phyloP scores from a whole-genome alignment of 2,113 vertebrate genomes.

The Labeo rohita region DNA sequence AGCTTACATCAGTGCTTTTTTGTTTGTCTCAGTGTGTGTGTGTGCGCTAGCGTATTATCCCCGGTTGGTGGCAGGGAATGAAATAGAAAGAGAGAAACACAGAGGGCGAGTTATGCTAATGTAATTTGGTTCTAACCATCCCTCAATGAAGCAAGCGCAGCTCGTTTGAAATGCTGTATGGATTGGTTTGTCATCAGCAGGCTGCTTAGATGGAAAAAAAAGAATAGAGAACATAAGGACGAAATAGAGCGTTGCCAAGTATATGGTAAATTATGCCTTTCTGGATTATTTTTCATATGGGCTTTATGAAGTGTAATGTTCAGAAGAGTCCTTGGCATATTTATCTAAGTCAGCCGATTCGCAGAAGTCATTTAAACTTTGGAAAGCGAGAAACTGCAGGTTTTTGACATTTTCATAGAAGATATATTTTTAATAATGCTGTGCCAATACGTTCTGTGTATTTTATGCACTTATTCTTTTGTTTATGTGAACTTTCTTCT shows the following conservation, averaged over 20 bases:
- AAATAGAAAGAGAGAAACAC: conserved; percentile 9
- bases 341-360: conserved; percentile 36
- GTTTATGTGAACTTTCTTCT: neutral
- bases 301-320: conserved; percentile 39
- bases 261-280: conserved; percentile 49
- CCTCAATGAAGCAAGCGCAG: conserved; percentile 19
- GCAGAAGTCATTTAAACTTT: conserved; percentile 42
- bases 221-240: conserved; percentile 18
- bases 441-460: neutral
- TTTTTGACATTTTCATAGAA: conserved; percentile 4
- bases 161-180: conserved; percentile 45
- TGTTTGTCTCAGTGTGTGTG: conserved; percentile 13
- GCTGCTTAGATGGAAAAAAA: conserved; percentile 38
- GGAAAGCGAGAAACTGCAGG: neutral
- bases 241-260: conserved; percentile 45
- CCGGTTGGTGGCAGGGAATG: conserved; percentile 23
- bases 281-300: conserved; percentile 36
- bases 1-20: neutral
- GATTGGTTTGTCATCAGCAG: conserved; percentile 43
- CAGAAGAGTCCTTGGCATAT: conserved; percentile 20
- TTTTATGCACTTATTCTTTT: neutral
- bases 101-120: conserved; percentile 43
- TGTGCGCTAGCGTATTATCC: conserved; percentile 24
- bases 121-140: conserved; percentile 35
- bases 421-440: conserved; percentile 11